These are phyloP conservation scores for Neogobius melanostomus DNA, from an alignment of 2,113 vertebrate species.

Conservation along the genomic window DNA sequence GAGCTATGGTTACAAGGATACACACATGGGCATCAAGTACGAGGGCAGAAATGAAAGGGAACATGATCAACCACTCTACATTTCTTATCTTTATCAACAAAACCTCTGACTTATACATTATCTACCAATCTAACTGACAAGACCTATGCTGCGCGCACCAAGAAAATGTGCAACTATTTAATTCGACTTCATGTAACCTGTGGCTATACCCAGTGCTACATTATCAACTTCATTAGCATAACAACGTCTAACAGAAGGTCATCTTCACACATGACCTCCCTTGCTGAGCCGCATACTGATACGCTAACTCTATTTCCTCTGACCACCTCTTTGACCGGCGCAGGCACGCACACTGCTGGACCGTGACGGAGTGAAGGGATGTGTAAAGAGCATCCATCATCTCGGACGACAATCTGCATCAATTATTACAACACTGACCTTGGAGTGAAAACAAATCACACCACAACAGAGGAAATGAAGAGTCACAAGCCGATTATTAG, in stretches of 20 bases:
- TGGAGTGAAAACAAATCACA: constrained; percentile 14
- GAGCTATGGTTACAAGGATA: too few relatives aligned
- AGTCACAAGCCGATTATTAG: background rate
- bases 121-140: too few relatives aligned
- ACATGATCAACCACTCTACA: too few relatives aligned
- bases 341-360: background rate
- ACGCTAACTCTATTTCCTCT: constrained; percentile 7
- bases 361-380: constrained; percentile 26
- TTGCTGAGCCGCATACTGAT: background rate
- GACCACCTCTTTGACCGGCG: background rate
- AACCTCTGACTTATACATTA: too few relatives aligned
- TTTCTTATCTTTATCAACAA: too few relatives aligned
- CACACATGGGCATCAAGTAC: too few relatives aligned
- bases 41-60: too few relatives aligned
- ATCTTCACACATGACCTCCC: background rate
- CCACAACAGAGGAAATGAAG: constrained; percentile 7
- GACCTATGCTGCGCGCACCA: too few relatives aligned
- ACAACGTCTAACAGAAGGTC: background rate
- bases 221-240: background rate
- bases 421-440: constrained; percentile 32
- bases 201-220: background rate
- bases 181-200: background rate
- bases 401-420: constrained; percentile 34
- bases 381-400: constrained; percentile 44
- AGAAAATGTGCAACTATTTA: background rate